phyloP scores from a whole-genome alignment of 1,140 invertebrate genomes.

The Cotesia glomerata region DNA sequence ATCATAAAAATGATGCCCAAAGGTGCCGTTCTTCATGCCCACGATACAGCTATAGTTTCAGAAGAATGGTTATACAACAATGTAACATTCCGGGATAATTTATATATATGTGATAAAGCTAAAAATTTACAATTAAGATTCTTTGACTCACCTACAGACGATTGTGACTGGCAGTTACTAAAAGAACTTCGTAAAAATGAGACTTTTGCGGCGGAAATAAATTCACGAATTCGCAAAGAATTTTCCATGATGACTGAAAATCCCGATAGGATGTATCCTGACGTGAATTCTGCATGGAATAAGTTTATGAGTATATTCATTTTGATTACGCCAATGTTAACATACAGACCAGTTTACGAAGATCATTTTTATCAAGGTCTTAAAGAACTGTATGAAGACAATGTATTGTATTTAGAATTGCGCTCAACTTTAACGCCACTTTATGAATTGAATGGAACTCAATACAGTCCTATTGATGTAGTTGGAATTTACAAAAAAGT shows the following conservation, averaged over 20 bases:
- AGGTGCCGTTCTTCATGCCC: conserved; percentile 75
- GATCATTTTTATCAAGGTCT: conserved; percentile 76
- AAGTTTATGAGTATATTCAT: conserved; percentile 71
- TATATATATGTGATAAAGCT: conserved; percentile 70
- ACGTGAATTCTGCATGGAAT: conserved; percentile 73
- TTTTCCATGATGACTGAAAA: conserved; percentile 69
- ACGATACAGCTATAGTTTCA: conserved; percentile 72
- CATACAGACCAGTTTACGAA: conserved; percentile 75
- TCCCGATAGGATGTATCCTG: conserved; percentile 68
- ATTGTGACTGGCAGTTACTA: conserved; percentile 67
- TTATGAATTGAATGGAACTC: conserved; percentile 71
- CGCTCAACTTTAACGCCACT: conserved; percentile 64
- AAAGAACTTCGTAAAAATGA: conserved; percentile 61
- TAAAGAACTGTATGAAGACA: conserved; percentile 76
- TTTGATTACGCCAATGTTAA: conserved; percentile 68
- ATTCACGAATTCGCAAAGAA: conserved; percentile 42
- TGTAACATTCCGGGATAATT: conserved; percentile 72
- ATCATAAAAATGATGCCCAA: conserved; percentile 75
- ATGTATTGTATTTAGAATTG: conserved; percentile 81
- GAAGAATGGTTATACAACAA: conserved; percentile 72
- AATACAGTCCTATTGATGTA: conserved; percentile 63
- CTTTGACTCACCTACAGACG: conserved; percentile 48
- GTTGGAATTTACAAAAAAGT: conserved; percentile 68
- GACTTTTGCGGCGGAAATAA: neutral
- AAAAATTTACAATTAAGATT: conserved; percentile 45